These are phyloP conservation scores for Trissonchulus latispiculum DNA, from an alignment of 2,888 invertebrate genomes.

Conservation along the genomic window DNA sequence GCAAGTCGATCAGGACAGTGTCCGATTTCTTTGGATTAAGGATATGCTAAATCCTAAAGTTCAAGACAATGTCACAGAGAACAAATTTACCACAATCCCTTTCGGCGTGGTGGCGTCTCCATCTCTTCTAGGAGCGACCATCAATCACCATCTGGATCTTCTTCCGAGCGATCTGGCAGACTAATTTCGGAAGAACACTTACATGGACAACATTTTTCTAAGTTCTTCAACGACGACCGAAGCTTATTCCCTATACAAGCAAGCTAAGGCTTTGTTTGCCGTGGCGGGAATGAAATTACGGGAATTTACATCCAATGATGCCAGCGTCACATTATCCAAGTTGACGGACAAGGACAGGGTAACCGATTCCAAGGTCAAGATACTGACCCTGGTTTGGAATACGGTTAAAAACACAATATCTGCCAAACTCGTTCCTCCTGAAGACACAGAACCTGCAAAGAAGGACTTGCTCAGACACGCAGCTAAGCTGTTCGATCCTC, in stretches of 20 bases:
- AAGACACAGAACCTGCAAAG: not conserved
- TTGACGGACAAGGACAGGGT: too few species aligned
- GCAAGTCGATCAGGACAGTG: constrained; percentile 24
- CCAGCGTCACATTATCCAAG: not conserved
- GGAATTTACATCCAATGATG: not conserved
- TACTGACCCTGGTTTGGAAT: not conserved
- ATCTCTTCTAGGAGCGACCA: too few species aligned
- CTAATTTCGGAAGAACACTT: too few species aligned
- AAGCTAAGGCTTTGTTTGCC: constrained; percentile 2
- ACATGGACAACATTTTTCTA: too few species aligned
- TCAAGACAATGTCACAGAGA: constrained; percentile 9
- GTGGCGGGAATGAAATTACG: constrained; percentile 3
- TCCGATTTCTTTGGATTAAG: constrained; percentile 27
- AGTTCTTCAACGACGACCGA: not conserved
- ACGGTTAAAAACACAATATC: too few species aligned
- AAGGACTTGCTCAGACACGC: too few species aligned
- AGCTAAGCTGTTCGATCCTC: constrained; percentile 6
- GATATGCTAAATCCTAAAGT: constrained; percentile 14
- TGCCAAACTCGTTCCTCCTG: constrained; percentile 1
- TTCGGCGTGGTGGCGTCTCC: too few species aligned
- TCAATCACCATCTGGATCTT: constrained; percentile 15
- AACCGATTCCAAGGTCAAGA: not conserved
- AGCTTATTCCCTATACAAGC: not conserved
- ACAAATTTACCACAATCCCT: constrained; percentile 28
- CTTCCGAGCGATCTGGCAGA: not conserved